Percentiles rank a stretch among this genome's conserved stretches.
Conservation (phyloP, 2,888 invertebrate species). For the Heliconius cydno region DNA sequence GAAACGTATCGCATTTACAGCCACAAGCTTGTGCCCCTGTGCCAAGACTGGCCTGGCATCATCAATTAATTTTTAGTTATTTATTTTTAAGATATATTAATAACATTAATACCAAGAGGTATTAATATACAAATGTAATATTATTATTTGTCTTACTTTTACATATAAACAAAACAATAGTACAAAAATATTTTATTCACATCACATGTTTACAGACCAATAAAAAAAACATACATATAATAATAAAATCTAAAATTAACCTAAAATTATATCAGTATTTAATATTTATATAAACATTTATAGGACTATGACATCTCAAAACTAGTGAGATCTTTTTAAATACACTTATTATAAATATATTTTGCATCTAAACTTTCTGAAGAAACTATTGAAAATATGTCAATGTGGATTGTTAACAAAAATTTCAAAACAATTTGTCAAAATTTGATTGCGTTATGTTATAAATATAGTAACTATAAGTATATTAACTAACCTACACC, state of each 20-base stretch:
- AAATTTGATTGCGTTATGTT: neutral
- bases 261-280: neutral
- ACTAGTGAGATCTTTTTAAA: neutral
- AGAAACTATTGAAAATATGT: neutral
- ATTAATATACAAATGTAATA: too few species aligned
- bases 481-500: neutral
- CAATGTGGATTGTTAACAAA: neutral
- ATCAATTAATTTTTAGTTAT: too few species aligned
- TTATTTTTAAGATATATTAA: too few species aligned
- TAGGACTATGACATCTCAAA: neutral
- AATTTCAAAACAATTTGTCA: neutral
- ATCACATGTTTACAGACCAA: constrained; percentile 34
- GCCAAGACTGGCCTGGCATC: too few species aligned
- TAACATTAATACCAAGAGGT: too few species aligned
- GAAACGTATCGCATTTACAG: too few species aligned
- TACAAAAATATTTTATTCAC: constrained; percentile 44
- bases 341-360: neutral
- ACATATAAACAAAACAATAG: neutral
- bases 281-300: neutral
- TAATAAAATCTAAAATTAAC: neutral
- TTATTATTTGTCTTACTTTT: too few species aligned
- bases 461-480: neutral
- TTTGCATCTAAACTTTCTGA: neutral
- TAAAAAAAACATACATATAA: neutral
- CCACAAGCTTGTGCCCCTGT: too few species aligned